Conservation (phyloP, 1,140 invertebrate genomes). For the Aricia agestis region DNA sequence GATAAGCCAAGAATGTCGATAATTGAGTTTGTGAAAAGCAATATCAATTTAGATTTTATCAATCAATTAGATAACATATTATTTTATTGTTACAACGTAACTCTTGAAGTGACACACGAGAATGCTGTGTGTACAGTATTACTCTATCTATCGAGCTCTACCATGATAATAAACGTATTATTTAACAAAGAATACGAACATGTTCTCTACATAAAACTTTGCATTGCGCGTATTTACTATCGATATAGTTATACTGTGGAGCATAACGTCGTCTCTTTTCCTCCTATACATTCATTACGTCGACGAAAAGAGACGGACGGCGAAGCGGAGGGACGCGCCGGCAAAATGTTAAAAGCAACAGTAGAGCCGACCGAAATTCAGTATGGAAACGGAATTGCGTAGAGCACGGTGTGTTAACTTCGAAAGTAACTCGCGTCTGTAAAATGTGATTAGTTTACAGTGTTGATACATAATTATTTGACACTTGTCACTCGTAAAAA, state of each 20-base stretch:
- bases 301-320: constrained; percentile 47
- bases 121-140: not conserved
- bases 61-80: not conserved
- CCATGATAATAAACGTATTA: constrained; percentile 27
- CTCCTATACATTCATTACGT: constrained; percentile 26
- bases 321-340: constrained; percentile 49
- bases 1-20: not conserved
- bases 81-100: not conserved
- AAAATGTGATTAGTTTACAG: constrained; percentile 62
- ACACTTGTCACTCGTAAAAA: constrained; percentile 38
- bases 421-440: constrained; percentile 40
- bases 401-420: constrained; percentile 40
- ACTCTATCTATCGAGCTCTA: constrained; percentile 28
- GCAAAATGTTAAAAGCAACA: constrained; percentile 72
- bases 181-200: constrained; percentile 36
- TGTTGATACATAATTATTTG: constrained; percentile 51
- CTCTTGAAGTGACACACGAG: no score
- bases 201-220: constrained; percentile 40
- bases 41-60: not conserved
- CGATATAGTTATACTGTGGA: constrained; percentile 29
- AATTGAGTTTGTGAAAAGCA: not conserved
- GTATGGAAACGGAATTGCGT: constrained; percentile 52
- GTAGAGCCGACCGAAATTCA: constrained; percentile 65
- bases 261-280: constrained; percentile 42
- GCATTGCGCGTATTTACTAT: constrained; percentile 33